These are phyloP conservation scores for Cardinalis cardinalis DNA, from an alignment of 2,113 vertebrate species.

Conservation along the genomic window DNA sequence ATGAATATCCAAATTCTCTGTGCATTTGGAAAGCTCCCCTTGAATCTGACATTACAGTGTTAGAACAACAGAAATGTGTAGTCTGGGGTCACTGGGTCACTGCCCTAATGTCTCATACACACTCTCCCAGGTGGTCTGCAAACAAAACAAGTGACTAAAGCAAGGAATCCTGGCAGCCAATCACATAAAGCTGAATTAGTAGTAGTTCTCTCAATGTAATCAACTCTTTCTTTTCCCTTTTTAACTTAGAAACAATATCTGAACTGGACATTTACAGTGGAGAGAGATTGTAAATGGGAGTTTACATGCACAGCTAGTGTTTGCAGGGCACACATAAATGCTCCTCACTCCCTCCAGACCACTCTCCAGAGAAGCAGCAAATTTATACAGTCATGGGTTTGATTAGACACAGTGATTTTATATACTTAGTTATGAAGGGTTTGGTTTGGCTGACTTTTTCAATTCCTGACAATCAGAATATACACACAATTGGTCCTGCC, in stretches of 20 bases:
- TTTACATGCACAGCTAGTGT: neutral
- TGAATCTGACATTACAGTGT: neutral
- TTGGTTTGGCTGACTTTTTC: constrained; percentile 13
- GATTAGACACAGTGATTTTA: constrained; percentile 28
- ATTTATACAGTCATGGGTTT: neutral
- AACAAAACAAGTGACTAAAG: constrained; percentile 7
- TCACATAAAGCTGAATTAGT: neutral
- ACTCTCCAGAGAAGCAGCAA: neutral
- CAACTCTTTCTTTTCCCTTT: neutral
- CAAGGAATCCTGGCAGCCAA: neutral
- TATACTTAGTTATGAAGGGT: neutral
- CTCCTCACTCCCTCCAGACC: neutral
- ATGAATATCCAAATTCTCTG: neutral
- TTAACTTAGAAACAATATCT: neutral
- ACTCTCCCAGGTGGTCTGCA: neutral
- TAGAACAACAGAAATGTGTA: neutral
- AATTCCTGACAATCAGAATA: constrained; percentile 1
- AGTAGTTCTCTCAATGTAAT: neutral
- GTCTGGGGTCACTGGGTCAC: neutral
- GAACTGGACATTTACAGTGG: neutral
- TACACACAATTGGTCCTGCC: neutral
- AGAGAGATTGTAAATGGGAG: neutral
- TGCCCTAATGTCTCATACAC: neutral
- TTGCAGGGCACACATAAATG: neutral
- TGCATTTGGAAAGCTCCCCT: neutral